These are phyloP conservation scores for Symphodus melops DNA, from an alignment of 2,113 vertebrate genomes.

Conservation along the genomic window DNA sequence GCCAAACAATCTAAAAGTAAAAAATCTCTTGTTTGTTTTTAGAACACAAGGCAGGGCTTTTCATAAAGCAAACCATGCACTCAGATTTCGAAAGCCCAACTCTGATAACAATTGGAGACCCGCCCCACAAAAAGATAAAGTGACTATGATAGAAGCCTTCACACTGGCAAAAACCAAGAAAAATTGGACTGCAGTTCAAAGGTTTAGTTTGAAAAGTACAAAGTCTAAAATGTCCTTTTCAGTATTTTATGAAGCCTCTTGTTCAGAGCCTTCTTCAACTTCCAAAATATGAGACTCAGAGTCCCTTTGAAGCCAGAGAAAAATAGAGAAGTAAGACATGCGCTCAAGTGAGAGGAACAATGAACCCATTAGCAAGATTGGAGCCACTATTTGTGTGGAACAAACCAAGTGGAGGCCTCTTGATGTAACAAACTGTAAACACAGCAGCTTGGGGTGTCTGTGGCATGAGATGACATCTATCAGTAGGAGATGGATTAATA, in stretches of 20 bases:
- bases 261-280: background rate
- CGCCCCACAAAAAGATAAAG: background rate
- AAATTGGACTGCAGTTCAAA: background rate
- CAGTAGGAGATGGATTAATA: slow-evolving; percentile 55
- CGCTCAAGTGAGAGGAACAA: background rate
- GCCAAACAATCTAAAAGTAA: too few relatives aligned
- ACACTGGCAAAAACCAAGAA: background rate
- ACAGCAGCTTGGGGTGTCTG: slow-evolving; percentile 43
- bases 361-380: slow-evolving; percentile 16
- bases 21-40: too few relatives aligned
- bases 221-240: background rate
- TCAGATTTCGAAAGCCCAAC: too few relatives aligned
- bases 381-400: background rate
- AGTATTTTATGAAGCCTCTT: background rate
- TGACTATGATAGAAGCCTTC: background rate
- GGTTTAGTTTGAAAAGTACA: background rate
- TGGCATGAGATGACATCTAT: slow-evolving; percentile 46
- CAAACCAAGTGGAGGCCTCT: slow-evolving; percentile 35
- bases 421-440: slow-evolving; percentile 55
- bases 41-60: too few relatives aligned
- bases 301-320: slow-evolving; percentile 8
- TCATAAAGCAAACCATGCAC: too few relatives aligned
- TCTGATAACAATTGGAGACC: background rate
- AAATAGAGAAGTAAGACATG: background rate
- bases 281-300: background rate